phyloP scores from a whole-genome alignment of 1,140 invertebrate genomes.

The Batillaria attramentaria region DNA sequence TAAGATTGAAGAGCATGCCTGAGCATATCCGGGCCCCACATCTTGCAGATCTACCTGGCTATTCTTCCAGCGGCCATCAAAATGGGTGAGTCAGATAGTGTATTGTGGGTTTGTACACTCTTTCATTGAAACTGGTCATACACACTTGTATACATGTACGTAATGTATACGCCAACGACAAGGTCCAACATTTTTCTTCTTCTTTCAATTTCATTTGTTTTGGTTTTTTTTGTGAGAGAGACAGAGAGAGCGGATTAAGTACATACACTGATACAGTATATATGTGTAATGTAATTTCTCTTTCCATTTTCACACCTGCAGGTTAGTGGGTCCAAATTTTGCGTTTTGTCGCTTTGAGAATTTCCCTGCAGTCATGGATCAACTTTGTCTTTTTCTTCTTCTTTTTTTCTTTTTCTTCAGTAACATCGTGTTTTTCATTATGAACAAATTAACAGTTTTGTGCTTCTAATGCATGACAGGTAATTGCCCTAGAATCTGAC shows the following conservation, averaged over 20 bases:
- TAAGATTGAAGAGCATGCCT: slow-evolving; percentile 35
- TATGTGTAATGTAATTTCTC: neutral
- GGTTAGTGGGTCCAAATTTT: no score
- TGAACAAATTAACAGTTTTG: no score
- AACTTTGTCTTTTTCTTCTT: no score
- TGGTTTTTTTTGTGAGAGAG: neutral
- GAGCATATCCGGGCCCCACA: slow-evolving; percentile 32
- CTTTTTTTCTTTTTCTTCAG: no score
- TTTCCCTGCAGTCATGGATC: no score
- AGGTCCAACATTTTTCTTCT: neutral
- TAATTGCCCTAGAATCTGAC: no score
- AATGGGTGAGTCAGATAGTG: slow-evolving; percentile 12
- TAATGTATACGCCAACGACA: neutral
- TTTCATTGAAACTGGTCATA: no score
- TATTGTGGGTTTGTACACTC: neutral
- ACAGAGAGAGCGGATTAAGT: neutral
- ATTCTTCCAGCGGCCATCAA: neutral
- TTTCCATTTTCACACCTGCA: slow-evolving; percentile 1
- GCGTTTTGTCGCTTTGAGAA: no score
- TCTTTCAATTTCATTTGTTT: neutral
- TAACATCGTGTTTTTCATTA: no score
- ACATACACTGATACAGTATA: neutral
- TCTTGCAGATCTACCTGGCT: neutral
- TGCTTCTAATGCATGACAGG: no score
- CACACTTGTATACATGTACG: neutral